These are phyloP conservation scores for Cyclargus thomasi DNA, from an alignment of 1,140 invertebrate genomes.

Conservation along the genomic window DNA sequence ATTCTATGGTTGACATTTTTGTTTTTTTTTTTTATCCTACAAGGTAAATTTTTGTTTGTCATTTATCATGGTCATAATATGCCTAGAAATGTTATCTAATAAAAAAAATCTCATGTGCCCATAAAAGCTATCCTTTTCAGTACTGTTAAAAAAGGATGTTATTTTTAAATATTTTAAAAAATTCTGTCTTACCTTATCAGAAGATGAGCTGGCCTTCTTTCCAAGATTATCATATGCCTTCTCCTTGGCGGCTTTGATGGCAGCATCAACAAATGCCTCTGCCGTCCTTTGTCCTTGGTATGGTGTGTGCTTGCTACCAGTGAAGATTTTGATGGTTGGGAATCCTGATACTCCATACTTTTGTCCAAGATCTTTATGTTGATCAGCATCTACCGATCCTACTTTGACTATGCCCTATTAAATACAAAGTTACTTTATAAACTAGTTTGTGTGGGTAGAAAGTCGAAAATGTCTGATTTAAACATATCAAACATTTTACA, in stretches of 20 bases:
- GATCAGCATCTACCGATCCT: constrained; percentile 94
- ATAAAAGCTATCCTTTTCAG: no score
- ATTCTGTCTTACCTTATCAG: constrained; percentile 54
- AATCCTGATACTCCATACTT: constrained; percentile 93
- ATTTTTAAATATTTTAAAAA: background rate
- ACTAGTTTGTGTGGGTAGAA: background rate
- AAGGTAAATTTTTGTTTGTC: no score
- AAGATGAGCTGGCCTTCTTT: constrained; percentile 71
- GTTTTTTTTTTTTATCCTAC: no score
- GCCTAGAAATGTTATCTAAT: no score
- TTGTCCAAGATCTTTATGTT: constrained; percentile 87
- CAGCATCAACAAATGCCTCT: constrained; percentile 89
- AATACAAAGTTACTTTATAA: background rate
- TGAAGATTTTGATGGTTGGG: constrained; percentile 98
- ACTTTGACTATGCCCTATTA: constrained; percentile 92
- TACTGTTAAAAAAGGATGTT: background rate
- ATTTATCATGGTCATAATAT: no score
- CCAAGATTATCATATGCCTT: constrained; percentile 83
- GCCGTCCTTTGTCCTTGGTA: constrained; percentile 92
- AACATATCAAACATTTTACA: background rate
- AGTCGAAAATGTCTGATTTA: background rate
- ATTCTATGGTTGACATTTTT: no score
- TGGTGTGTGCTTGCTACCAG: constrained; percentile 89
- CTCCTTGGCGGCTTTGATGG: constrained; percentile 81
- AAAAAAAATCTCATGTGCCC: no score